Conservation (phyloP, 1,140 invertebrate species). For the Glossosoma conforme region DNA sequence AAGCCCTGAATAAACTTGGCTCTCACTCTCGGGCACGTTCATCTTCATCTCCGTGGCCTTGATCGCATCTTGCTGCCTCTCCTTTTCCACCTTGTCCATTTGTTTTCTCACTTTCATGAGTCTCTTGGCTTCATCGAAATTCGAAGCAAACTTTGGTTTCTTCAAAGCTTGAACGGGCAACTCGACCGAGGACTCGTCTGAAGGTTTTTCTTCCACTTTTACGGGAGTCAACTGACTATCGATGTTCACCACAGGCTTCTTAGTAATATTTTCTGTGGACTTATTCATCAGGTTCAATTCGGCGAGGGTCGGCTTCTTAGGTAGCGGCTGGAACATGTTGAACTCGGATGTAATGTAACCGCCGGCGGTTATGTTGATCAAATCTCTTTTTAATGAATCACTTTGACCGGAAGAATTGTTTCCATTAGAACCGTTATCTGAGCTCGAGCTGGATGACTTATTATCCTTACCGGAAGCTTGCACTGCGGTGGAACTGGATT, state of each 20-base stretch:
- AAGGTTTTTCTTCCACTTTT: constrained; percentile 6
- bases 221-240: constrained; percentile 24
- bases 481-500: constrained; percentile 34
- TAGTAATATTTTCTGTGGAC: constrained; percentile 8
- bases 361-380: constrained; percentile 23
- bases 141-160: constrained; percentile 59
- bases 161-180: constrained; percentile 41
- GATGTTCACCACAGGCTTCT: constrained; percentile 25
- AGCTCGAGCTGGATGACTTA: constrained; percentile 41
- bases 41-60: constrained; percentile 46
- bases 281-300: constrained; percentile 8
- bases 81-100: constrained; percentile 53
- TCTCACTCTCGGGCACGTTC: constrained; percentile 44
- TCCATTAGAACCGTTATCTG: constrained; percentile 43
- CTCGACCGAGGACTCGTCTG: too few relatives aligned
- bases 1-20: constrained; percentile 44
- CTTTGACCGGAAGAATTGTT: constrained; percentile 43
- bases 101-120: constrained; percentile 60
- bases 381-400: constrained; percentile 31
- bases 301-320: constrained; percentile 11
- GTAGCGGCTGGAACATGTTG: constrained; percentile 27
- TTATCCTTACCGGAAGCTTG: constrained; percentile 36
- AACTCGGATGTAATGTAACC: constrained; percentile 30
- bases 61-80: constrained; percentile 49
- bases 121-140: constrained; percentile 55